Conservation (phyloP, 2,797 vertebrate species). For the Varecia variegata region DNA sequence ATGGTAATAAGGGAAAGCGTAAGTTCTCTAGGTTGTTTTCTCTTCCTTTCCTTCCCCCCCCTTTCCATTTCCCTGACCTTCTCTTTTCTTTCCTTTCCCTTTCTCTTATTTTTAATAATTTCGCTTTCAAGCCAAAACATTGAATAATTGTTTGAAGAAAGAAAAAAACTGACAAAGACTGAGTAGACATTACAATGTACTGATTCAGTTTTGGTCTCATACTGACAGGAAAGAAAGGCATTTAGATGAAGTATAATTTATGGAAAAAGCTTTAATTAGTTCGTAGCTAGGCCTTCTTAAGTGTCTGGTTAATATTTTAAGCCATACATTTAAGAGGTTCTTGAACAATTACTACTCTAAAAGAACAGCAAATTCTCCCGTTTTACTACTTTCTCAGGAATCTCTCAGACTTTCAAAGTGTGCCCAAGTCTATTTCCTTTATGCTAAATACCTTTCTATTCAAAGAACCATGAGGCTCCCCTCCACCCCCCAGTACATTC, state of each 20-base stretch:
- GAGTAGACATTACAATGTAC: slow-evolving; percentile 31
- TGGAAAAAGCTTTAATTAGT: slow-evolving; percentile 67
- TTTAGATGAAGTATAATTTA: slow-evolving; percentile 61
- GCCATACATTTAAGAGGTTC: slow-evolving; percentile 55
- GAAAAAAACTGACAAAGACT: slow-evolving; percentile 43
- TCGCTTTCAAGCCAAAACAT: slow-evolving; percentile 59
- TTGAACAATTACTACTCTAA: slow-evolving; percentile 50
- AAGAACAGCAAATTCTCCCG: slow-evolving; percentile 23
- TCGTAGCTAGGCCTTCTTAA: slow-evolving; percentile 55
- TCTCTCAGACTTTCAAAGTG: slow-evolving; percentile 42
- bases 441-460: slow-evolving; percentile 17
- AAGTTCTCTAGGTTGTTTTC: not conserved
- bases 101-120: slow-evolving; percentile 44
- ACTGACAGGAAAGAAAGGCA: slow-evolving; percentile 37
- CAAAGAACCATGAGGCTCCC: not conserved
- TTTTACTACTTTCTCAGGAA: slow-evolving; percentile 17
- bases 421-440: slow-evolving; percentile 8
- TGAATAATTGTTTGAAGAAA: slow-evolving; percentile 53
- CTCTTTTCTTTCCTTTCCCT: slow-evolving; percentile 53
- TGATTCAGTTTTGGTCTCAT: slow-evolving; percentile 54
- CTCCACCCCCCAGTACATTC: not conserved
- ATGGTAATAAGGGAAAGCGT: slow-evolving; percentile 66
- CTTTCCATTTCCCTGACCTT: not conserved
- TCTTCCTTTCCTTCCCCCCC: not conserved
- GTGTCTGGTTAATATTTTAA: slow-evolving; percentile 70